Conservation (phyloP, 2,797 vertebrate species). For the Spinus pinus region DNA sequence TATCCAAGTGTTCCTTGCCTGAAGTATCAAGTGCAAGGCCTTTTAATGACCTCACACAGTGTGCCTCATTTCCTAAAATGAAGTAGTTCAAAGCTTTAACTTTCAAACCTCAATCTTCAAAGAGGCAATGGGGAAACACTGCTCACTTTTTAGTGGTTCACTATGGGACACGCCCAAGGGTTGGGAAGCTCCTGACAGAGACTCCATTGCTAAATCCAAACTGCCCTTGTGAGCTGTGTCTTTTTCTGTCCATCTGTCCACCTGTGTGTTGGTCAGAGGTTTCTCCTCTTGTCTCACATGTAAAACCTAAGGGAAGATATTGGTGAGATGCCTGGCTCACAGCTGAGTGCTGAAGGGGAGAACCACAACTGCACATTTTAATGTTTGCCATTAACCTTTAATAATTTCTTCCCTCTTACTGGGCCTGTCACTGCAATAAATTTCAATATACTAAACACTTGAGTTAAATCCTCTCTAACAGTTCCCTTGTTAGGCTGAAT, state of each 20-base stretch:
- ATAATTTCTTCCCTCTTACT: not conserved
- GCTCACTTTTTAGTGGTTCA: not conserved
- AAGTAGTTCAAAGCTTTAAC: not conserved
- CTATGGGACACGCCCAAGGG: rapidly evolving
- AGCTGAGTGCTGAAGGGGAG: not conserved
- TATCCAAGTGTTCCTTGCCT: not conserved
- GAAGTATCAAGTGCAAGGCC: not conserved
- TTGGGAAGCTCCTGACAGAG: not conserved
- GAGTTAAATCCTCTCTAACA: not conserved
- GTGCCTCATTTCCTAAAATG: not conserved
- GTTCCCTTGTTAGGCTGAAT: not conserved
- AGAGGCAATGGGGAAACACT: not conserved
- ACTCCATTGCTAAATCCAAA: not conserved
- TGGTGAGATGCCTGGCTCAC: not conserved
- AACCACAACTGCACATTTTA: not conserved
- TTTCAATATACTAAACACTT: not conserved
- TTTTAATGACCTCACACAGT: not conserved
- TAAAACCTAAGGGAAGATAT: rapidly evolving
- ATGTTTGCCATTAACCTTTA: not conserved
- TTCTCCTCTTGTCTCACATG: rapidly evolving
- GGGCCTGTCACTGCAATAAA: not conserved
- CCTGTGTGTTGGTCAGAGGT: rapidly evolving
- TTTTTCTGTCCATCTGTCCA: not conserved
- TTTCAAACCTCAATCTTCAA: not conserved
- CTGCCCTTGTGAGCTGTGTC: not conserved